Evolutionary conservation across 2,113 vertebrate species (phyloP).

Genomic region (Corythornis cristatus): DNA sequence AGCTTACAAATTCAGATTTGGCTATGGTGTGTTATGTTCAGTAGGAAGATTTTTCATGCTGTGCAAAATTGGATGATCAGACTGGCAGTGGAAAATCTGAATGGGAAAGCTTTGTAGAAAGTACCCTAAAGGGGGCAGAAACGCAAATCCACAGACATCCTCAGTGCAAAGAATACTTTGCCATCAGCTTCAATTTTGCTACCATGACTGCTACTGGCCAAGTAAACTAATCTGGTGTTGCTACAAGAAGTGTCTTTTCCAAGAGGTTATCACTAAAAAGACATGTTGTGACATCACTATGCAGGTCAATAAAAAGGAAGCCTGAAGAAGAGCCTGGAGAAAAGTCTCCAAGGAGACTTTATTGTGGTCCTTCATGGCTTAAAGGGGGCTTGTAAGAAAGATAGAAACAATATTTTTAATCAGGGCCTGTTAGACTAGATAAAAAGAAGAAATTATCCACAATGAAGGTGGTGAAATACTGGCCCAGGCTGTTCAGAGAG

Average conservation of each 20-base stretch:
- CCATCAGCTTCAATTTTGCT: conserved; percentile 17
- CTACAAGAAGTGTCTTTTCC: neutral
- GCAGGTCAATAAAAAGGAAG: neutral
- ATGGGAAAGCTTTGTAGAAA: neutral
- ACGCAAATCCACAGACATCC: neutral
- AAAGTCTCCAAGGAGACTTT: neutral
- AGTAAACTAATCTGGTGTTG: neutral
- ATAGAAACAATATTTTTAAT: neutral
- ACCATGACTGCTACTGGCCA: neutral
- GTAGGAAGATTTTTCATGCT: neutral
- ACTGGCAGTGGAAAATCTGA: neutral
- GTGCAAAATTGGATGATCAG: neutral
- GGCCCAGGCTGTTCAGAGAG: neutral
- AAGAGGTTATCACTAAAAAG: neutral
- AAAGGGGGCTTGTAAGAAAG: neutral
- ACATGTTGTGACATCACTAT: neutral
- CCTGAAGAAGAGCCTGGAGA: neutral
- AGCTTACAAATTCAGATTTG: neutral
- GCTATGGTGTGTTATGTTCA: neutral
- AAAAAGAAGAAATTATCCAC: neutral
- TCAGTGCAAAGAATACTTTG: neutral
- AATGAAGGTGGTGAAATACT: neutral
- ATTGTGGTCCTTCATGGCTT: neutral
- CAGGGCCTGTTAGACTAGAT: too few relatives aligned
- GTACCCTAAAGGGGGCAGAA: neutral